These are phyloP conservation scores for Chlorodrepanis virens DNA, from an alignment of 2,113 vertebrate species.

Conservation along the genomic window DNA sequence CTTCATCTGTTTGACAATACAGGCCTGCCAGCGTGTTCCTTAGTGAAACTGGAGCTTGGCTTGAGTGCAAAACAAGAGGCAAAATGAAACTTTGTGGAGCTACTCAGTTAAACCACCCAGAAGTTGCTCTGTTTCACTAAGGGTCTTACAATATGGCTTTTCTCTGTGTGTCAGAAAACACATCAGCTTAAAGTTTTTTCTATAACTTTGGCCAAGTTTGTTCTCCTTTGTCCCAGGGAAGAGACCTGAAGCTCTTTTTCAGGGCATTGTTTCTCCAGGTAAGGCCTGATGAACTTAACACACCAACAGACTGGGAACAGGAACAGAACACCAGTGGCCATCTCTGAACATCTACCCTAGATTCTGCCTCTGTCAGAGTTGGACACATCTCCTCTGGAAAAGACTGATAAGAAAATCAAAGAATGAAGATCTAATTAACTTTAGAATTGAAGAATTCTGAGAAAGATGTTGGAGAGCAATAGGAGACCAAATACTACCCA, in stretches of 20 bases:
- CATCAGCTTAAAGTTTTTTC: neutral
- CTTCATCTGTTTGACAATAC: neutral
- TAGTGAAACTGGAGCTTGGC: neutral
- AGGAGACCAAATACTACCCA: neutral
- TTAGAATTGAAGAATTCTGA: neutral
- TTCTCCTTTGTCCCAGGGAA: no score
- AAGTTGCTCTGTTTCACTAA: neutral
- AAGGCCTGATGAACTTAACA: no score
- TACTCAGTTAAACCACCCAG: neutral
- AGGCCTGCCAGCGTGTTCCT: accelerated
- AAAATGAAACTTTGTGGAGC: neutral
- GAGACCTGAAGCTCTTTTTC: neutral
- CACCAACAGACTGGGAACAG: neutral
- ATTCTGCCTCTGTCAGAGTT: neutral
- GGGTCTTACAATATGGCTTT: neutral
- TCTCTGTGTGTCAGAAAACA: neutral
- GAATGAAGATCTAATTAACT: neutral
- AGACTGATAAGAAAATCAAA: neutral
- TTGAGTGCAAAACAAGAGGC: neutral
- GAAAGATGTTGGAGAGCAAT: no score
- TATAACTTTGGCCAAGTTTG: no score
- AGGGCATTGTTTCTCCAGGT: neutral
- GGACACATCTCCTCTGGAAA: neutral
- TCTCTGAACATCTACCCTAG: neutral
- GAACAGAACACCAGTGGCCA: neutral